phyloP scores from a whole-genome alignment of 2,113 vertebrate species.

The Poecilia latipinna region DNA sequence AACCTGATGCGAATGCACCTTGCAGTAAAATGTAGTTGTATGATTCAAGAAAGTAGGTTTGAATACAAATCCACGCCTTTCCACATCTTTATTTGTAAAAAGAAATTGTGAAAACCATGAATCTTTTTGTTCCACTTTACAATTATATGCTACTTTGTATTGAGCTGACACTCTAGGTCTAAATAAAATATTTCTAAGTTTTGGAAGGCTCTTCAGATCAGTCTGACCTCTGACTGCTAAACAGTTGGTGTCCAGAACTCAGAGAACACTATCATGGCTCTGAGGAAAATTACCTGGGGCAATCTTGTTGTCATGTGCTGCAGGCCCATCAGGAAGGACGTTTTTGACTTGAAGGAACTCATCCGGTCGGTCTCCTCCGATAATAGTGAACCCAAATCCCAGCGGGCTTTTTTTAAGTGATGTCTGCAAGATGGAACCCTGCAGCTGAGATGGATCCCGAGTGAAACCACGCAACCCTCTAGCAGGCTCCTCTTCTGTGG shows the following conservation, averaged over 20 bases:
- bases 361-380: slow-evolving; percentile 96
- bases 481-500: slow-evolving; percentile 66
- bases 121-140: too few relatives aligned
- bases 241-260: background rate
- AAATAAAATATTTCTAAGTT: background rate
- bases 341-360: slow-evolving; percentile 99
- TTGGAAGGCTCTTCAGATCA: background rate
- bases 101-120: too few relatives aligned
- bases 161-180: background rate
- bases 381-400: slow-evolving; percentile 98
- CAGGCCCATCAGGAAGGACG: slow-evolving; percentile 92
- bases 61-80: too few relatives aligned
- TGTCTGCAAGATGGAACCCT: slow-evolving; percentile 87
- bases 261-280: background rate
- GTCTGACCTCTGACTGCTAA: background rate
- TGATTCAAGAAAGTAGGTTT: too few relatives aligned
- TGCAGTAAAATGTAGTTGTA: too few relatives aligned
- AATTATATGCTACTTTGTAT: background rate
- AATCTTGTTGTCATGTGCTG: slow-evolving; percentile 95
- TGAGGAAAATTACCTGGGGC: slow-evolving; percentile 83
- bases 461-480: slow-evolving; percentile 86
- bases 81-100: too few relatives aligned
- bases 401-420: slow-evolving; percentile 91
- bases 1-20: too few relatives aligned
- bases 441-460: slow-evolving; percentile 90